Conservation (phyloP, 2,797 vertebrate species). For the Pangasius mekongensis region DNA sequence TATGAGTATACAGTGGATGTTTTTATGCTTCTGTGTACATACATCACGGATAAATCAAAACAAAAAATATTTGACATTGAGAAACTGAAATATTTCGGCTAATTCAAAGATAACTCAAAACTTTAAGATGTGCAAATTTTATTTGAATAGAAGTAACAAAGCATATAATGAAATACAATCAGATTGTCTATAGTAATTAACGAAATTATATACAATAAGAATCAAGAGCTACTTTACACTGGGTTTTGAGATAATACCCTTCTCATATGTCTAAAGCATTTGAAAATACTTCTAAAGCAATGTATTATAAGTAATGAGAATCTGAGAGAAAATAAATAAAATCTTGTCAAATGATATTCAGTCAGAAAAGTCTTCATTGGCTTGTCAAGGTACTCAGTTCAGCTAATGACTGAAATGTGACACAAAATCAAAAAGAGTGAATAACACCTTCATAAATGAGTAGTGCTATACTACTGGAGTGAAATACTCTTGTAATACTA, state of each 20-base stretch:
- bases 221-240: not conserved
- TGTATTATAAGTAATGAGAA: not conserved
- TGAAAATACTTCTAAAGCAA: not conserved
- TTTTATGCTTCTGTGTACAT: not conserved
- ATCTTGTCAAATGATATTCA: conserved; percentile 8
- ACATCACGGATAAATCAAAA: not conserved
- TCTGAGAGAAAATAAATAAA: not conserved
- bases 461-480: not conserved
- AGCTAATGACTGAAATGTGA: not conserved
- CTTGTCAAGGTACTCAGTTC: no score
- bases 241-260: not conserved
- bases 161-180: not conserved
- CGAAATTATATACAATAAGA: not conserved
- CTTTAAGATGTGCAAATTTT: not conserved
- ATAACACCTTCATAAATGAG: not conserved
- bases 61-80: not conserved
- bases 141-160: not conserved
- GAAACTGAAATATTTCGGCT: not conserved
- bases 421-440: not conserved
- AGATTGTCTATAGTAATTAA: not conserved
- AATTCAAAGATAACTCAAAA: not conserved
- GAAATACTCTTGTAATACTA: no score
- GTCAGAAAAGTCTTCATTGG: not conserved
- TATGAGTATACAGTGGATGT: not conserved
- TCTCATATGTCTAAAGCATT: not conserved